Conservation (phyloP, 2,113 vertebrate genomes). For the Daboia siamensis region DNA sequence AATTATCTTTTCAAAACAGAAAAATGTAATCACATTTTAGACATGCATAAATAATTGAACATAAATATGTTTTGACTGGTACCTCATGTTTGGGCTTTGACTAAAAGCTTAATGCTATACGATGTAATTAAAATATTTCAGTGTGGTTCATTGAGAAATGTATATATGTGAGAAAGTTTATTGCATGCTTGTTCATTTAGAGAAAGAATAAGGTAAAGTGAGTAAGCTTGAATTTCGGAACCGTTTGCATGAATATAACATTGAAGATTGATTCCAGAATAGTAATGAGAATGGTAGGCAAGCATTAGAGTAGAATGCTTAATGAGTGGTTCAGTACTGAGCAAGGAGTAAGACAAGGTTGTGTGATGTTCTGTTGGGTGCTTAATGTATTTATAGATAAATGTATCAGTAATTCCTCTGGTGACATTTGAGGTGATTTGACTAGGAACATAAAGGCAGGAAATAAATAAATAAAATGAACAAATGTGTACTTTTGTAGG, state of each 20-base stretch:
- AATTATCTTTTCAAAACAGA: slow-evolving; percentile 8
- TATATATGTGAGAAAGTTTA: not conserved
- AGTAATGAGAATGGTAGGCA: not conserved
- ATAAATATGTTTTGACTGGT: slow-evolving; percentile 14
- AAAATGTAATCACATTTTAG: slow-evolving; percentile 5
- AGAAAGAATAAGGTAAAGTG: not conserved
- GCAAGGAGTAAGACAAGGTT: not conserved
- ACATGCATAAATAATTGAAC: slow-evolving; percentile 20
- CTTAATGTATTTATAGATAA: not conserved
- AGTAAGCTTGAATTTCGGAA: not conserved
- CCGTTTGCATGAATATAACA: not conserved
- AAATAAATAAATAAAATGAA: not conserved
- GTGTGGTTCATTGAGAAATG: not conserved
- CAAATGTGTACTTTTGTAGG: not conserved
- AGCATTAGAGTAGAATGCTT: not conserved
- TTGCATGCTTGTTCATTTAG: not conserved
- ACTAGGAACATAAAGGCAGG: not conserved
- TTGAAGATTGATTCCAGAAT: not conserved
- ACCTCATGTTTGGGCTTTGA: slow-evolving; percentile 24
- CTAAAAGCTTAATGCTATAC: slow-evolving; percentile 9
- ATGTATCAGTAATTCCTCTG: not conserved
- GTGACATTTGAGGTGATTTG: not conserved
- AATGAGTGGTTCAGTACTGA: not conserved
- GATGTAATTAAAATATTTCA: slow-evolving; percentile 11
- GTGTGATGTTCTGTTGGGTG: not conserved